Evolutionary conservation across 1,140 invertebrate genomes (phyloP).

Genomic region (Oncopeltus fasciatus): DNA sequence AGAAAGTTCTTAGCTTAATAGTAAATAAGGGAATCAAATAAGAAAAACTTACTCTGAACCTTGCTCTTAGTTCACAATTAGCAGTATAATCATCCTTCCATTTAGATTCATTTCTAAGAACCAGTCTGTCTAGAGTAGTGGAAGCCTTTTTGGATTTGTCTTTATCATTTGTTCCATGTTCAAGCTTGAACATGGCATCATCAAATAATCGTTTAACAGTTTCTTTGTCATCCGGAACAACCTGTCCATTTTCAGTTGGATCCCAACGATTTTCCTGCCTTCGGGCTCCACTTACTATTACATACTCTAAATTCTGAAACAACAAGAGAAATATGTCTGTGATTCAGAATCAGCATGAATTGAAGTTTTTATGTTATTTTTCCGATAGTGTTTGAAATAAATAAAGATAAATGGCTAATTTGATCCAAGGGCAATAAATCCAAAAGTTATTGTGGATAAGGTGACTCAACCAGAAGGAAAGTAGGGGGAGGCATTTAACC

Average conservation of each 20-base stretch:
- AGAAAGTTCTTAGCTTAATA: too few species aligned
- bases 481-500: too few species aligned
- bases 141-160: slow-evolving; percentile 51
- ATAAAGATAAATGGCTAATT: too few species aligned
- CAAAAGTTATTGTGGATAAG: too few species aligned
- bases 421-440: too few species aligned
- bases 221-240: slow-evolving; percentile 78
- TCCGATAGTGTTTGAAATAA: too few species aligned
- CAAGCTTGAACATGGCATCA: slow-evolving; percentile 92
- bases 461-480: too few species aligned
- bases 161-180: slow-evolving; percentile 75
- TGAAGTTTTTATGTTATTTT: too few species aligned
- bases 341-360: too few species aligned
- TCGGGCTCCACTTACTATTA: slow-evolving; percentile 83
- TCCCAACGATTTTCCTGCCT: slow-evolving; percentile 97
- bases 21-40: too few species aligned
- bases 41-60: slow-evolving; percentile 59
- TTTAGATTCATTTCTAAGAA: slow-evolving; percentile 56
- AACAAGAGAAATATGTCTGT: too few species aligned
- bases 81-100: slow-evolving; percentile 85
- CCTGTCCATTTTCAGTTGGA: slow-evolving; percentile 88
- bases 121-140: slow-evolving; percentile 54
- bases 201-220: slow-evolving; percentile 72
- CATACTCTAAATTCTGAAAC: slow-evolving; percentile 89
- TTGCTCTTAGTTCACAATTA: slow-evolving; percentile 63